Percentiles rank a stretch among this genome's conserved stretches.
These are phyloP conservation scores for Tupaia tana DNA, from an alignment of 2,113 vertebrate genomes.

Conservation along the genomic window DNA sequence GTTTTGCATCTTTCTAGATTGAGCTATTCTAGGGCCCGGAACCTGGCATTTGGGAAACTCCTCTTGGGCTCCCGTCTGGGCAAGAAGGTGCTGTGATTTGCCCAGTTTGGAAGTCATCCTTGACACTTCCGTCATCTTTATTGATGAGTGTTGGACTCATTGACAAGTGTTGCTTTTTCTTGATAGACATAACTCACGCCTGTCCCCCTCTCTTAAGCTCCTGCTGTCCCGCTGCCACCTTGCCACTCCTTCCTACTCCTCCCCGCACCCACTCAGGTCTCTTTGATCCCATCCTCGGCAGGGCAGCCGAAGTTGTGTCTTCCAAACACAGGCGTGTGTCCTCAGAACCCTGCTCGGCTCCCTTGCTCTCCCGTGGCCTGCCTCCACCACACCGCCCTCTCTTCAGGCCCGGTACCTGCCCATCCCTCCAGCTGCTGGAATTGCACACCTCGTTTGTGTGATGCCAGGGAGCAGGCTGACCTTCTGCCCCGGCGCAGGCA, in stretches of 20 bases:
- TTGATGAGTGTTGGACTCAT: neutral
- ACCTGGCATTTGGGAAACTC: neutral
- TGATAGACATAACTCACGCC: too few relatives aligned
- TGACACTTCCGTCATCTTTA: neutral
- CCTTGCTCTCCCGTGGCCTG: neutral
- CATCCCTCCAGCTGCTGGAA: neutral
- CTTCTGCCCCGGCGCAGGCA: accelerated
- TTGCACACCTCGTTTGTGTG: neutral
- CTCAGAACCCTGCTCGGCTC: accelerated
- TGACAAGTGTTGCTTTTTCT: neutral
- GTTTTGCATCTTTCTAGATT: neutral
- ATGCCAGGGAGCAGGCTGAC: neutral
- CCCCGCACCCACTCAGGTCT: neutral
- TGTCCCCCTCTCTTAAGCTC: neutral
- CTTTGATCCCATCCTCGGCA: too few relatives aligned
- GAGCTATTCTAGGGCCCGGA: neutral
- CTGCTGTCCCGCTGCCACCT: accelerated
- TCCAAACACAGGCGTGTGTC: neutral
- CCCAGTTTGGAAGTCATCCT: neutral
- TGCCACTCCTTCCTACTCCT: neutral
- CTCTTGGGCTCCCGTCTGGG: neutral
- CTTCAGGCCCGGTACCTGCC: neutral
- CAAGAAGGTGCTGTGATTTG: neutral
- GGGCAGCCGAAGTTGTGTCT: neutral
- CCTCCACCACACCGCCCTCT: neutral